These are phyloP conservation scores for Diorhabda sublineata DNA, from an alignment of 1,140 invertebrate species.

Conservation along the genomic window DNA sequence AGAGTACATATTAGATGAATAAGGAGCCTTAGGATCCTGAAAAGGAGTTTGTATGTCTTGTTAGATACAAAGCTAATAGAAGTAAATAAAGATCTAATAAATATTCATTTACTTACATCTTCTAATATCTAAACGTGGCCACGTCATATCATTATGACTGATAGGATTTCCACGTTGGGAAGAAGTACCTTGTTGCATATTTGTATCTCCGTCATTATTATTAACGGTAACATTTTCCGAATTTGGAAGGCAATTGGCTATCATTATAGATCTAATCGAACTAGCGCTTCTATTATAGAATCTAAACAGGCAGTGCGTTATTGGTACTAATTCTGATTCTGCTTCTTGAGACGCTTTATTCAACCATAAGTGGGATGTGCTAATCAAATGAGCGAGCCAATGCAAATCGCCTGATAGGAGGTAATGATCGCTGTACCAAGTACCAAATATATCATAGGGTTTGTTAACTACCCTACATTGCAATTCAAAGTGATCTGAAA, in stretches of 20 bases:
- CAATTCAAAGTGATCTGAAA: conserved; percentile 63
- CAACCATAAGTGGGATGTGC: conserved; percentile 75
- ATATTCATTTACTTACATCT: conserved; percentile 4
- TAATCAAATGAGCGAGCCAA: conserved; percentile 76
- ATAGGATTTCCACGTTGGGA: conserved; percentile 52
- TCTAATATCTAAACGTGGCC: conserved; percentile 9
- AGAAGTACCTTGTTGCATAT: conserved; percentile 14
- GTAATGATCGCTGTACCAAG: conserved; percentile 83
- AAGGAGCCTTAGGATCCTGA: no score
- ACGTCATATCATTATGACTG: conserved; percentile 51
- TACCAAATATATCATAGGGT: conserved; percentile 86
- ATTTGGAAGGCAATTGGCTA: conserved; percentile 63
- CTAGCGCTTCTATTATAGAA: conserved; percentile 83
- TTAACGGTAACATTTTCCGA: conserved; percentile 38
- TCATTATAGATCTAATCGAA: conserved; percentile 70
- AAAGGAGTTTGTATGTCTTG: no score
- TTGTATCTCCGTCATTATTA: conserved; percentile 38
- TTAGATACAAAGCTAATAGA: no score
- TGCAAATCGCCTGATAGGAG: conserved; percentile 76
- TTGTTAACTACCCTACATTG: conserved; percentile 81
- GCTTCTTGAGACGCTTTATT: conserved; percentile 81
- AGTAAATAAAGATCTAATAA: no score
- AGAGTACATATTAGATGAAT: no score
- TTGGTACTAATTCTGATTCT: conserved; percentile 75
- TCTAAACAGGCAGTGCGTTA: conserved; percentile 72